These are phyloP conservation scores for Copidosoma aretas DNA, from an alignment of 2,888 invertebrate genomes.

Conservation along the genomic window DNA sequence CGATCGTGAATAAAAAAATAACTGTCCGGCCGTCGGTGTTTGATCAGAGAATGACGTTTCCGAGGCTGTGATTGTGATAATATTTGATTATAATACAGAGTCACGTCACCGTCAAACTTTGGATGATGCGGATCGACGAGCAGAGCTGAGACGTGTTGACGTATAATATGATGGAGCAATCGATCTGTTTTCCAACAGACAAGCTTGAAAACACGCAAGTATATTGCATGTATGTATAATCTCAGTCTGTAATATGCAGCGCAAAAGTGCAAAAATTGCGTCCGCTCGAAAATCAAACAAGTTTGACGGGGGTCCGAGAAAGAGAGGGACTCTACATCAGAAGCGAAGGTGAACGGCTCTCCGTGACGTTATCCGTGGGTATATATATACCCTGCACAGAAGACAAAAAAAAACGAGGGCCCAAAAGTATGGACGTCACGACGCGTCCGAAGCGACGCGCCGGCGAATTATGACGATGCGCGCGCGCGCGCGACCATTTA, in stretches of 20 bases:
- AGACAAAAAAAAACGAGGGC: background rate
- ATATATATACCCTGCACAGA: background rate
- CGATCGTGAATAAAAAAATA: too few species aligned
- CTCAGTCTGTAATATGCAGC: too few species aligned
- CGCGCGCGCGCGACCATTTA: background rate
- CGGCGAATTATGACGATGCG: background rate
- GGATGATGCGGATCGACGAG: constrained; percentile 4
- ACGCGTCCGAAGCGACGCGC: too few species aligned
- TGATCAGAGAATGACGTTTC: too few species aligned
- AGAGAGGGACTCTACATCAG: background rate
- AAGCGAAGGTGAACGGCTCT: background rate
- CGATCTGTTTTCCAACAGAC: too few species aligned
- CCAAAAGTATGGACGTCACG: background rate
- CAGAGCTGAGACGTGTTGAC: background rate
- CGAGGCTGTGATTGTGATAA: too few species aligned
- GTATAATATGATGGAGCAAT: too few species aligned
- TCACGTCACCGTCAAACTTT: background rate
- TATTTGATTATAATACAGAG: background rate
- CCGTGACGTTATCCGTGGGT: background rate
- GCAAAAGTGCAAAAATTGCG: too few species aligned
- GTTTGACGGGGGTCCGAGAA: background rate
- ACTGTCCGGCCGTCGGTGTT: too few species aligned
- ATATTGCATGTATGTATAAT: too few species aligned
- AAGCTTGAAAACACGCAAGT: too few species aligned
- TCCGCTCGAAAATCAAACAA: background rate